A percentile compares a stretch with the other conserved stretches of the same genome.
phyloP scores from a whole-genome alignment of 2,113 vertebrate species.

The Chaenocephalus aceratus region DNA sequence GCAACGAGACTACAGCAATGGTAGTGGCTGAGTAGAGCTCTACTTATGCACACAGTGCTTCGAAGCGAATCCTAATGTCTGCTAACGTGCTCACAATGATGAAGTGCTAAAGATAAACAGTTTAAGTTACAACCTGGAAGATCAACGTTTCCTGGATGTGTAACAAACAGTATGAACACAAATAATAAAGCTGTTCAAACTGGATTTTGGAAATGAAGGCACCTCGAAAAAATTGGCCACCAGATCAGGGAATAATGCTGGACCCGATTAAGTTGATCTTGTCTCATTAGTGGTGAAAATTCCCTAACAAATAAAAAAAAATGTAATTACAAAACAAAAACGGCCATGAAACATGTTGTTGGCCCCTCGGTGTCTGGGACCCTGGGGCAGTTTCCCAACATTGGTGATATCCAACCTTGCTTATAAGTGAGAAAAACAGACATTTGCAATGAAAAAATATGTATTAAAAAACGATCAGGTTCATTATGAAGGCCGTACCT shows the following conservation, averaged over 20 bases:
- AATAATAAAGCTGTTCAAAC: background rate
- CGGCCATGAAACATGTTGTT: background rate
- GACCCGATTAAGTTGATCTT: background rate
- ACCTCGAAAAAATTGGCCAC: background rate
- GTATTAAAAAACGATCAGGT: background rate
- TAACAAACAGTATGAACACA: background rate
- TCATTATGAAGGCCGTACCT: conserved; percentile 60
- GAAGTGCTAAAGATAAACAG: background rate
- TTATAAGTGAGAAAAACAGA: conserved; percentile 8
- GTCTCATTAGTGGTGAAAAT: background rate
- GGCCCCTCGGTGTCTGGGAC: background rate
- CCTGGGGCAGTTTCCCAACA: background rate
- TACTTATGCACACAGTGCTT: background rate
- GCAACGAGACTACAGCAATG: background rate
- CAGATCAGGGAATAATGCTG: background rate
- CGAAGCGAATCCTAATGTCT: background rate
- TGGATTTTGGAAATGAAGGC: background rate
- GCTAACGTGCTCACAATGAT: background rate
- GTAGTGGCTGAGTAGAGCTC: background rate
- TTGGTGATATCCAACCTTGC: background rate
- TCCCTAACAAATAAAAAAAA: background rate
- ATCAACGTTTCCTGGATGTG: background rate
- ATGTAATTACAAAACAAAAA: background rate
- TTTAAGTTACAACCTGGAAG: background rate
- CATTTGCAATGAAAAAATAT: background rate